Evolutionary conservation across 2,888 invertebrate genomes (phyloP).

Genomic region (Bruchidius siliquastri): DNA sequence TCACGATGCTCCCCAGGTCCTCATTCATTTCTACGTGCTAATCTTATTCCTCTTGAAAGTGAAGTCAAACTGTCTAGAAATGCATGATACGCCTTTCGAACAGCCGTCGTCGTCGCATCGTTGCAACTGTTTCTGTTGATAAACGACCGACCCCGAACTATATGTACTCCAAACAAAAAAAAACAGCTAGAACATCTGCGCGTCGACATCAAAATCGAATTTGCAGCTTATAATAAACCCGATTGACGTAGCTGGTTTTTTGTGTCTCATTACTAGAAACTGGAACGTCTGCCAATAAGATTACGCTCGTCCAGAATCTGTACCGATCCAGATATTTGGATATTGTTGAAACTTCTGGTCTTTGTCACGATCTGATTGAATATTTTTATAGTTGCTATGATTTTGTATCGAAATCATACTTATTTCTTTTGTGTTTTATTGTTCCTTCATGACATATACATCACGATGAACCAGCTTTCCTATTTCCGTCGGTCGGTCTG

Average conservation of each 20-base stretch:
- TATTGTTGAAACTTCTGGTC: not conserved
- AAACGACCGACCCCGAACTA: not conserved
- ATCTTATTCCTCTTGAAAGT: too few relatives aligned
- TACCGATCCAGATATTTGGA: not conserved
- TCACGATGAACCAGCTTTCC: too few relatives aligned
- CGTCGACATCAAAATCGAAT: not conserved
- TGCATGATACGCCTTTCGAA: not conserved
- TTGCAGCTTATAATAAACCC: not conserved
- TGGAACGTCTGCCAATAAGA: not conserved
- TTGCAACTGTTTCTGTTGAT: too few relatives aligned
- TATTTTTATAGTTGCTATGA: too few relatives aligned
- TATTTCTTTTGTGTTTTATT: too few relatives aligned
- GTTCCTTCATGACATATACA: too few relatives aligned
- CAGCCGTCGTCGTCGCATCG: too few relatives aligned
- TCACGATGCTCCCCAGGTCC: too few relatives aligned
- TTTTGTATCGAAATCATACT: too few relatives aligned
- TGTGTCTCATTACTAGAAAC: not conserved
- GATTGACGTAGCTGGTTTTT: not conserved
- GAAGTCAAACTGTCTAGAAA: not conserved
- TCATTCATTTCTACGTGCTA: too few relatives aligned
- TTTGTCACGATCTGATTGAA: not conserved
- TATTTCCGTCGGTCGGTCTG: too few relatives aligned
- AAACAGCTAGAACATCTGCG: not conserved
- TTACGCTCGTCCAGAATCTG: not conserved
- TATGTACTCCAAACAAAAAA: not conserved